Evolutionary conservation across 2,113 vertebrate species (phyloP).

Genomic region (Aspidoscelis tigris): DNA sequence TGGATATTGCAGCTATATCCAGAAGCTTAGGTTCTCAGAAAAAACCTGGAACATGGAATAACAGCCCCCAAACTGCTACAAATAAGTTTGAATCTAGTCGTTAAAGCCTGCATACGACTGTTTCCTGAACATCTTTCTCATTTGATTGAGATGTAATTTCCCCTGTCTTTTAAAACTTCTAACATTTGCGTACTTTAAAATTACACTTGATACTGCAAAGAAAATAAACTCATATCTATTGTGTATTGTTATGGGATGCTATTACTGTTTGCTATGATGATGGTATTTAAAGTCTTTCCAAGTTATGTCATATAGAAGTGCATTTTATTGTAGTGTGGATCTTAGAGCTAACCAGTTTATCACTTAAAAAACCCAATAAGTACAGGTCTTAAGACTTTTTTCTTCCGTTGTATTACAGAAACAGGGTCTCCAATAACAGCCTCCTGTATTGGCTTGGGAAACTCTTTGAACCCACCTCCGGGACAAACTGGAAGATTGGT

Average conservation of each 20-base stretch:
- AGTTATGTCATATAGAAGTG: background rate
- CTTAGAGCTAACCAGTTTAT: conserved; percentile 6
- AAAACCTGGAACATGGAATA: too few species aligned
- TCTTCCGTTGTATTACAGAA: conserved; percentile 75
- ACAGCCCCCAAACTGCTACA: too few species aligned
- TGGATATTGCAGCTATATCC: too few species aligned
- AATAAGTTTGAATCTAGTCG: too few species aligned
- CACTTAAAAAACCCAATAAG: background rate
- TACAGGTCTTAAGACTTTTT: conserved; percentile 11
- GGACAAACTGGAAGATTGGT: conserved; percentile 94
- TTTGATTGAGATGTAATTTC: background rate
- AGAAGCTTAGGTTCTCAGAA: too few species aligned
- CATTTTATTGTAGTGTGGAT: conserved; percentile 1
- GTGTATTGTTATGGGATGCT: background rate
- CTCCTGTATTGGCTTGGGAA: conserved; percentile 89
- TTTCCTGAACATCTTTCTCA: background rate
- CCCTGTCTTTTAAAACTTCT: too few species aligned
- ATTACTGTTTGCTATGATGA: background rate
- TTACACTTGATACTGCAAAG: background rate
- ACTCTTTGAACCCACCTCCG: conserved; percentile 86
- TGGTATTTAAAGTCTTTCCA: background rate
- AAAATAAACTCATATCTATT: background rate
- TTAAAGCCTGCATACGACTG: too few species aligned
- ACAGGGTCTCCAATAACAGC: conserved; percentile 94
- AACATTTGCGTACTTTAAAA: too few species aligned